Base-by-base conservation (phyloP, 2,797 vertebrate genomes). In the Discoglossus pictus region DNA sequence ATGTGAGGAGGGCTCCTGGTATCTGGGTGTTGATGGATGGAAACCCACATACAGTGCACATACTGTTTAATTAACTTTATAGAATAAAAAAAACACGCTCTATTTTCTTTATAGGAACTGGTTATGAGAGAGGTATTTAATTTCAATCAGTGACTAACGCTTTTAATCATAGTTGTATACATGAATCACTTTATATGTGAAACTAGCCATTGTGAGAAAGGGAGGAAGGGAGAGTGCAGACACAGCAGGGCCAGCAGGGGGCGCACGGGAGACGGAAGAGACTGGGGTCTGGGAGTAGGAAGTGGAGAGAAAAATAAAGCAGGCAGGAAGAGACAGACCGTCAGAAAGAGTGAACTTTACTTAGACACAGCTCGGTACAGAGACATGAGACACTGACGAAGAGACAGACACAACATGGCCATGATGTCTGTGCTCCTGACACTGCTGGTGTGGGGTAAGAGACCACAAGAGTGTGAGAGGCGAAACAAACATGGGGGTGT, bases 251-350 rank as follows among this genome's bases (percentile, higher is more conserved):
- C 31, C 67, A 21, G 51, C 35, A 70, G 67, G 43, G 52, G 67
- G 67, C 3, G 51, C 6, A 31, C 18, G 34, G 25, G 60, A 63
- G 60, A 24, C 42, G 67, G 67, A 70, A 70, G 67, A 63, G 51
- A 31, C 24, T 23, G 3, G 35, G 24, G 42, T 27, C 23, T 27
- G 48, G 38, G 38, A 69, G 59, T 17, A 70, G 67, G 67, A 70
- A 70, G 67, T 63, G 43, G 12, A 10, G 52, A 50, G 58, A 40
- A 61, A 63, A 70, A 70, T 56, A 70, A 70, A 23, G 58, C 11
- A 42, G 59, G 63, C 59, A 60, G 63, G 63, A 60, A 62, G 59
- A 62, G 15, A 15, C 20, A 16, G 27, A 31, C 8, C 11, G 9
- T 15, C 18, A 23, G 23, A 23, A 47, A 21, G 44, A 47, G 15